Conservation (phyloP, 2,113 vertebrate genomes). For the Panthera tigris region DNA sequence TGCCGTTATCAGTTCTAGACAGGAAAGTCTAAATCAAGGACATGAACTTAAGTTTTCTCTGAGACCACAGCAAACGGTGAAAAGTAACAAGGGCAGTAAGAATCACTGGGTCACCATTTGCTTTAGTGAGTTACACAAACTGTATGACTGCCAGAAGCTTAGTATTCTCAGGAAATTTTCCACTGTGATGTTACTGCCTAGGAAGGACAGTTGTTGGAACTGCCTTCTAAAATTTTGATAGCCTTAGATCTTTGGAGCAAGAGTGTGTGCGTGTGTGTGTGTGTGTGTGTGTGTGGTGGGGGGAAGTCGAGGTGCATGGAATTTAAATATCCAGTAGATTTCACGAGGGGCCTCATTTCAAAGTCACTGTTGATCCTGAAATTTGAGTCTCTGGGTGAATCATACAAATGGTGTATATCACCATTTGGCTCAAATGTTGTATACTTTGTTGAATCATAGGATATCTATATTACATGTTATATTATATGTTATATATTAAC, state of each 20-base stretch:
- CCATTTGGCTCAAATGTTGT: neutral
- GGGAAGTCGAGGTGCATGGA: neutral
- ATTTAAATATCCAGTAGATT: neutral
- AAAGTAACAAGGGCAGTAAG: neutral
- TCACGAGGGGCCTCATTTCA: neutral
- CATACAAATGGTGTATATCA: neutral
- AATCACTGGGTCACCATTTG: neutral
- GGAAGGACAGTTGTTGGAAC: neutral
- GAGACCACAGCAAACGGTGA: neutral
- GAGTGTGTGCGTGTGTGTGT: neutral
- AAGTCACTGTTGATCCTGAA: neutral
- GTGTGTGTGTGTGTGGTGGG: neutral
- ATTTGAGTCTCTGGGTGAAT: neutral
- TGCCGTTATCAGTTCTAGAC: neutral
- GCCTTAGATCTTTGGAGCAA: neutral
- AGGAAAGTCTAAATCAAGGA: neutral
- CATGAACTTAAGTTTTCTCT: neutral
- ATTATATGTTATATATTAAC: neutral
- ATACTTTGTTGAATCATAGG: neutral
- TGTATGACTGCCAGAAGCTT: neutral
- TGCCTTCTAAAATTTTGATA: neutral
- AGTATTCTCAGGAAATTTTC: neutral
- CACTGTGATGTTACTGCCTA: neutral
- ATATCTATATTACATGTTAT: neutral
- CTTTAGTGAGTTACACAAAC: neutral